Percentiles rank a stretch among this genome's conserved stretches.
phyloP scores from a whole-genome alignment of 1,140 invertebrate species.

The Hormaphis cornu region DNA sequence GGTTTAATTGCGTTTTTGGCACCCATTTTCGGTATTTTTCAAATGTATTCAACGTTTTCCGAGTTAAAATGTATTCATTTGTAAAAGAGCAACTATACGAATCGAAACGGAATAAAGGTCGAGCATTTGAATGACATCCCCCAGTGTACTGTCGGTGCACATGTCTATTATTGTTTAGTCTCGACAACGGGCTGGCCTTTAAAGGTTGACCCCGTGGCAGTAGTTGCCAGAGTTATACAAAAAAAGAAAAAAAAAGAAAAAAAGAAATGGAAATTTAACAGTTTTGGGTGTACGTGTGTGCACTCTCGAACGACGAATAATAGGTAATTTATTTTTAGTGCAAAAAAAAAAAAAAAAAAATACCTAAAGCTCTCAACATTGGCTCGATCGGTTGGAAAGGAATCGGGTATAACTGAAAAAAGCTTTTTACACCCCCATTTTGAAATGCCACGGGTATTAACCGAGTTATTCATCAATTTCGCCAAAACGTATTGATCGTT shows the following conservation, averaged over 20 bases:
- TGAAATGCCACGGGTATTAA: not conserved
- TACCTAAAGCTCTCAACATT: constrained; percentile 11
- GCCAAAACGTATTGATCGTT: not conserved
- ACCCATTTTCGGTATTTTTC: not conserved
- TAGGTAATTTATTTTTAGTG: constrained; percentile 19
- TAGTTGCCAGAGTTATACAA: constrained; percentile 24
- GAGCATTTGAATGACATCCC: constrained; percentile 11
- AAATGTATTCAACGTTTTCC: not conserved
- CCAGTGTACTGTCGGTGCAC: constrained; percentile 5
- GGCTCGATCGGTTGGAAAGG: not conserved
- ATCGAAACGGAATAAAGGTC: constrained; percentile 25
- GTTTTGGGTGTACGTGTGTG: not conserved
- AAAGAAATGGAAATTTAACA: constrained; percentile 12
- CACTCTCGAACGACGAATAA: constrained; percentile 5
- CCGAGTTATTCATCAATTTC: constrained; percentile 9
- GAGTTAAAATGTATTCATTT: not conserved
- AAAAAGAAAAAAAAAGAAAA: not conserved
- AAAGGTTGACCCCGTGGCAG: constrained; percentile 27
- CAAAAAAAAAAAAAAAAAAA: not conserved
- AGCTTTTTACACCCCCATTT: constrained; percentile 1
- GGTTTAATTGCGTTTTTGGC: too few species aligned
- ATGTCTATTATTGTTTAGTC: constrained; percentile 28
- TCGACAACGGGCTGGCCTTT: constrained; percentile 12
- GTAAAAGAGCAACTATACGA: constrained; percentile 11
- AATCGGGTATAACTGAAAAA: not conserved